phyloP scores from a whole-genome alignment of 2,113 vertebrate species.

The Elephas maximus region DNA sequence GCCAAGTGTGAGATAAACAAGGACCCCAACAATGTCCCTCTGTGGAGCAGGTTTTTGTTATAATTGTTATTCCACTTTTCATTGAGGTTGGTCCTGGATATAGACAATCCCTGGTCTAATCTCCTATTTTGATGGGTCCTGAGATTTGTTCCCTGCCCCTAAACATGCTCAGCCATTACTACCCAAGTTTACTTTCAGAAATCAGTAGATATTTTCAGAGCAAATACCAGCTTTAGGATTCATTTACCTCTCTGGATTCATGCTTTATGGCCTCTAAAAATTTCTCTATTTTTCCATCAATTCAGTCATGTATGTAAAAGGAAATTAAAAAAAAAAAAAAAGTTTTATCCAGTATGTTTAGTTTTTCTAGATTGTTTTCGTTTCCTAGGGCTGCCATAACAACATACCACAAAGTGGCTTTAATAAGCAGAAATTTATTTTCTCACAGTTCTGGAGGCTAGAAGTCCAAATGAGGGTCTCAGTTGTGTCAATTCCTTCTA shows the following conservation, averaged over 20 bases:
- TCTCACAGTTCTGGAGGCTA: not conserved
- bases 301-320: not conserved
- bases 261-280: not conserved
- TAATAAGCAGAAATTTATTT: not conserved
- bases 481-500: not conserved
- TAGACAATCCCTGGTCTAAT: not conserved
- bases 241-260: not conserved
- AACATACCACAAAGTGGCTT: not conserved
- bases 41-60: not conserved
- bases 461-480: not conserved
- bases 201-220: not conserved
- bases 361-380: not conserved
- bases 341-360: not conserved
- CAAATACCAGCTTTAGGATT: not conserved
- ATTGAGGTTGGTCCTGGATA: not conserved
- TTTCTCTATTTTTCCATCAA: not conserved
- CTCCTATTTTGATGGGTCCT: not conserved
- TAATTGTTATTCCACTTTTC: not conserved
- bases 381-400: not conserved
- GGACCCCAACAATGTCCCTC: not conserved
- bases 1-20: not conserved
- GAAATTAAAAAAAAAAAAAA: not conserved
- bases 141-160: not conserved
- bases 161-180: not conserved
- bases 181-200: not conserved